Evolutionary conservation across 2,888 invertebrate genomes (phyloP).

Genomic region (Conistra vaccinii): DNA sequence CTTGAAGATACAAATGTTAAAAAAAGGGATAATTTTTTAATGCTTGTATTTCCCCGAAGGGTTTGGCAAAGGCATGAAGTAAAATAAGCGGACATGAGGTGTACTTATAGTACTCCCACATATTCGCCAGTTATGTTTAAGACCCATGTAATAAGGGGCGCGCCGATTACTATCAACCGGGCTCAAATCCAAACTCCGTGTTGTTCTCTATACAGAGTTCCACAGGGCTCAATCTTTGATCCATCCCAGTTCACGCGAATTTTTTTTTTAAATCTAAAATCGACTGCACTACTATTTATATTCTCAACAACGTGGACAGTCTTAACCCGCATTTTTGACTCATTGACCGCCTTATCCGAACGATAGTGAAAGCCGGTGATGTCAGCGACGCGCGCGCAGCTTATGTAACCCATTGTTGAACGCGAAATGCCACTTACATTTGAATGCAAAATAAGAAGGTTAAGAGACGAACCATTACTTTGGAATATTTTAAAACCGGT

Average conservation of each 20-base stretch:
- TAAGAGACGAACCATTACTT: constrained; percentile 7
- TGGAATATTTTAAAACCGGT: constrained; percentile 36
- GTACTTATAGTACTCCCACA: too few species aligned
- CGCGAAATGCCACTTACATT: constrained; percentile 42
- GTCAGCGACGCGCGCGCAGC: constrained; percentile 61
- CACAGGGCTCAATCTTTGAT: too few species aligned
- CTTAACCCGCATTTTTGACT: constrained; percentile 67
- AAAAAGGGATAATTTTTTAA: too few species aligned
- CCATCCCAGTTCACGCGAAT: background rate
- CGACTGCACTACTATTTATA: constrained; percentile 21
- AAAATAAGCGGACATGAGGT: too few species aligned
- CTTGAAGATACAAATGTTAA: too few species aligned
- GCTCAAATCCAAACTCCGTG: background rate
- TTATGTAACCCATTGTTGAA: constrained; percentile 64
- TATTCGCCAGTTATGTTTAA: background rate
- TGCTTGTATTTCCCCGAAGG: background rate
- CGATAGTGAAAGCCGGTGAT: constrained; percentile 66
- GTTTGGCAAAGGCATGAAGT: too few species aligned
- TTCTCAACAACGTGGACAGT: constrained; percentile 11
- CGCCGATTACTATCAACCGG: background rate
- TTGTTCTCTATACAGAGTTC: too few species aligned
- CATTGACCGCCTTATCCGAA: constrained; percentile 65
- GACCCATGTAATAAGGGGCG: background rate
- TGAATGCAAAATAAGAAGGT: constrained; percentile 48
- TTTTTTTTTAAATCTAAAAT: background rate